Evolutionary conservation across 23 tunicate genomes (phyloP).

Genomic region (Phallusia fumigata): DNA sequence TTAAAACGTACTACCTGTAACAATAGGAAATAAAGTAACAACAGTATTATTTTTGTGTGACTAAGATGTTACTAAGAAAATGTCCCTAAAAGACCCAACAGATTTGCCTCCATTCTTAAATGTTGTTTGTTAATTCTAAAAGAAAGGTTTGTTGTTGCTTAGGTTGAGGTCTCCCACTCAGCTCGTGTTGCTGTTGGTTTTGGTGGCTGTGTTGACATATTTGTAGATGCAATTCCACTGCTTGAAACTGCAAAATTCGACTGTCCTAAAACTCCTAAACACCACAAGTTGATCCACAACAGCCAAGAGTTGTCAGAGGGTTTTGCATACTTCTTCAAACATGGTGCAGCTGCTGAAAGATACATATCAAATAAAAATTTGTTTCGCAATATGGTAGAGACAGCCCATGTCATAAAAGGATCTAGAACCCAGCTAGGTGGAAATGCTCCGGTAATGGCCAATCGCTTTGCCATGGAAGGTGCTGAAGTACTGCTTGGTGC

Average conservation of each 20-base stretch:
- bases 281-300: conserved; percentile 42
- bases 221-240: conserved; percentile 79
- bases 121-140: too few species aligned
- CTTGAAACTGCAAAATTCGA: conserved; percentile 36
- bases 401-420: conserved; percentile 31
- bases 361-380: conserved; percentile 42
- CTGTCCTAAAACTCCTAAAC: conserved; percentile 39
- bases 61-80: too few species aligned
- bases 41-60: too few species aligned
- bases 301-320: conserved; percentile 63
- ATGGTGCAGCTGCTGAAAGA: conserved; percentile 92
- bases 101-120: too few species aligned
- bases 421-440: conserved; percentile 62
- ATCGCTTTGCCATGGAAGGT: conserved; percentile 87
- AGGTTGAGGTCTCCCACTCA: conserved; percentile 45
- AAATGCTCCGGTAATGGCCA: conserved; percentile 97
- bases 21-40: too few species aligned
- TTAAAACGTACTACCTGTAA: too few species aligned
- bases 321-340: conserved; percentile 68
- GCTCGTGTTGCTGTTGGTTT: conserved; percentile 76
- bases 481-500: conserved; percentile 85
- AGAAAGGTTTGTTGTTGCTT: too few species aligned
- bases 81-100: too few species aligned
- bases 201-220: conserved; percentile 93
- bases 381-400: conserved; percentile 49